A percentile compares a stretch with the other conserved stretches of the same genome.
Conservation (phyloP, 2,888 invertebrate genomes). For the Xestobium rufovillosum region DNA sequence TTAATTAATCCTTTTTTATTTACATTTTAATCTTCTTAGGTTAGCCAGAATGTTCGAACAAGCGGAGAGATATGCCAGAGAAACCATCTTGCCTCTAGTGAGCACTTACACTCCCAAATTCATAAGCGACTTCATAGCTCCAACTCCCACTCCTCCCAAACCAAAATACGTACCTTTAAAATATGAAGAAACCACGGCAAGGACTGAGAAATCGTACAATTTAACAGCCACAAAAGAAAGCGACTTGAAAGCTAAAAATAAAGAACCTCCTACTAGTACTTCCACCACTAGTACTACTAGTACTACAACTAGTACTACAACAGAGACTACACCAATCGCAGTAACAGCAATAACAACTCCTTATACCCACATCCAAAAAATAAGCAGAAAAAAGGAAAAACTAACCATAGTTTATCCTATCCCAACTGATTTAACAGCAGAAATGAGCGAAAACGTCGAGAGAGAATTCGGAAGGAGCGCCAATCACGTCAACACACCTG, state of each 20-base stretch:
- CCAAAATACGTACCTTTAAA: constrained; percentile 38
- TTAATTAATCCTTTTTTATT: no score
- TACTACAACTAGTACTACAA: constrained; percentile 8
- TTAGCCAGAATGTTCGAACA: constrained; percentile 72
- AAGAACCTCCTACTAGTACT: background rate
- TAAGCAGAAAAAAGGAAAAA: constrained; percentile 29
- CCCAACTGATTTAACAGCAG: constrained; percentile 4
- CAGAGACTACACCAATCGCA: constrained; percentile 11
- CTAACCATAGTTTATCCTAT: constrained; percentile 16
- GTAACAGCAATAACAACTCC: constrained; percentile 27
- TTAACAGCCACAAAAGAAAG: background rate
- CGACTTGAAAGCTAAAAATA: background rate
- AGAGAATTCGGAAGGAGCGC: constrained; percentile 1
- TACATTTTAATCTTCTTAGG: no score
- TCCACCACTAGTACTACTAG: constrained; percentile 1
- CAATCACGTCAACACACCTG: background rate
- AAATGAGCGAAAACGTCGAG: constrained; percentile 4
- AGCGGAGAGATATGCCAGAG: constrained; percentile 73
- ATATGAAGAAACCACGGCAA: constrained; percentile 30
- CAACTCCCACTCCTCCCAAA: constrained; percentile 23
- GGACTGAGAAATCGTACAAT: background rate
- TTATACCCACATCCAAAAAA: constrained; percentile 38
- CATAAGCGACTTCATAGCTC: constrained; percentile 40
- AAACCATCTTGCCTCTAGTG: constrained; percentile 67
- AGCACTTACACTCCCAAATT: constrained; percentile 73